Evolutionary conservation across 2,113 vertebrate species (phyloP).

Genomic region (Gila orcuttii): DNA sequence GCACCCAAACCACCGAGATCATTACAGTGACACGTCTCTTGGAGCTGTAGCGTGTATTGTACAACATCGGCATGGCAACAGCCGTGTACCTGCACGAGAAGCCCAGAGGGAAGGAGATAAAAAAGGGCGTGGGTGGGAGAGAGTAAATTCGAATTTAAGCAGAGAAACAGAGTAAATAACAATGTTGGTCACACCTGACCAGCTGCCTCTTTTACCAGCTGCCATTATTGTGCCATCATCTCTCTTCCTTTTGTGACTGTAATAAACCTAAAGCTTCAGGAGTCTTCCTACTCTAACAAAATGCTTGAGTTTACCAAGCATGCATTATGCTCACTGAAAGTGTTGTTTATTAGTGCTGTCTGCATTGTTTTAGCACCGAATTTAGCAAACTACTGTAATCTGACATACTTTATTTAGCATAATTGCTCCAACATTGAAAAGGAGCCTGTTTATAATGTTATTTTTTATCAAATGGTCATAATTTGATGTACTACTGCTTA

Average conservation of each 20-base stretch:
- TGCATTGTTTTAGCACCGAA: neutral
- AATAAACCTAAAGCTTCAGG: neutral
- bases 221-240: neutral
- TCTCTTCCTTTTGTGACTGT: slow-evolving; percentile 3
- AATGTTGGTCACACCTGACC: slow-evolving; percentile 18
- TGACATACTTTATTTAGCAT: neutral
- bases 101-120: neutral
- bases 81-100: slow-evolving; percentile 87
- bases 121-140: neutral
- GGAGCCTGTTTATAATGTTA: neutral
- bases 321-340: neutral
- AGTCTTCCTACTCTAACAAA: neutral
- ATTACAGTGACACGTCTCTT: slow-evolving; percentile 92
- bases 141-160: neutral
- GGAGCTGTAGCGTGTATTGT: slow-evolving; percentile 97
- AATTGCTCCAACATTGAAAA: neutral
- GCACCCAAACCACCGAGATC: slow-evolving; percentile 95
- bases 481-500: neutral
- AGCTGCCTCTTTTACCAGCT: neutral
- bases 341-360: neutral
- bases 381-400: neutral
- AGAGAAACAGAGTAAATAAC: slow-evolving; percentile 26
- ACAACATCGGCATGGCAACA: slow-evolving; percentile 97
- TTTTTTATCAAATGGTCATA: neutral
- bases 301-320: neutral